Percentiles rank a stretch among this genome's conserved stretches.
These are phyloP conservation scores for Sebastolobus alascanus DNA, from an alignment of 2,797 vertebrate species.

Conservation along the genomic window DNA sequence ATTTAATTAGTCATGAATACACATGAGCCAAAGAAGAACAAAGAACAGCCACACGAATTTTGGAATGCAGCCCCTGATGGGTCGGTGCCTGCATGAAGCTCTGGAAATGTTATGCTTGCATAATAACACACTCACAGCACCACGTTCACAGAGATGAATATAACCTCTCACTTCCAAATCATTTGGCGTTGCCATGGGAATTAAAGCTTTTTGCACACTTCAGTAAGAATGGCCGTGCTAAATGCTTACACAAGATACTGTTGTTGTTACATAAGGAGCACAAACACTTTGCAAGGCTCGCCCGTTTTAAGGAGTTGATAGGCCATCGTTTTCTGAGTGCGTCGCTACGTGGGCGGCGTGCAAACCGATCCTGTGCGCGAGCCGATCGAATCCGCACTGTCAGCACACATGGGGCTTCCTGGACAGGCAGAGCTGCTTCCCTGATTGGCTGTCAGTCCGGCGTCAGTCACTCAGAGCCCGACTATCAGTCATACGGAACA, in stretches of 20 bases:
- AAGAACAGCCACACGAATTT: constrained; percentile 42
- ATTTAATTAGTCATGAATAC: constrained; percentile 56
- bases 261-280: constrained; percentile 56
- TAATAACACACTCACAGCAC: constrained; percentile 52
- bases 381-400: constrained; percentile 63
- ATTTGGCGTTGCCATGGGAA: constrained; percentile 37
- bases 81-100: constrained; percentile 35
- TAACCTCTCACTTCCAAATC: constrained; percentile 50
- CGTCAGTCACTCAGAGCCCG: constrained; percentile 51
- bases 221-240: constrained; percentile 24
- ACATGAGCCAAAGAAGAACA: constrained; percentile 56
- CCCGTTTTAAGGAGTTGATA: constrained; percentile 35
- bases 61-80: constrained; percentile 36
- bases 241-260: constrained; percentile 41
- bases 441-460: constrained; percentile 78
- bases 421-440: constrained; percentile 60
- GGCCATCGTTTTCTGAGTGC: constrained; percentile 33
- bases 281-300: constrained; percentile 39
- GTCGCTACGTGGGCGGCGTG: constrained; percentile 49
- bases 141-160: constrained; percentile 38
- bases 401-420: constrained; percentile 73
- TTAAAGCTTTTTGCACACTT: constrained; percentile 40
- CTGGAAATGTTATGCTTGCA: constrained; percentile 41
- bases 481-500: constrained; percentile 63
- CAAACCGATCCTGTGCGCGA: constrained; percentile 43